A percentile compares a stretch with the other conserved stretches of the same genome.
phyloP scores from a whole-genome alignment of 2,797 vertebrate species.

The Spizella passerina region DNA sequence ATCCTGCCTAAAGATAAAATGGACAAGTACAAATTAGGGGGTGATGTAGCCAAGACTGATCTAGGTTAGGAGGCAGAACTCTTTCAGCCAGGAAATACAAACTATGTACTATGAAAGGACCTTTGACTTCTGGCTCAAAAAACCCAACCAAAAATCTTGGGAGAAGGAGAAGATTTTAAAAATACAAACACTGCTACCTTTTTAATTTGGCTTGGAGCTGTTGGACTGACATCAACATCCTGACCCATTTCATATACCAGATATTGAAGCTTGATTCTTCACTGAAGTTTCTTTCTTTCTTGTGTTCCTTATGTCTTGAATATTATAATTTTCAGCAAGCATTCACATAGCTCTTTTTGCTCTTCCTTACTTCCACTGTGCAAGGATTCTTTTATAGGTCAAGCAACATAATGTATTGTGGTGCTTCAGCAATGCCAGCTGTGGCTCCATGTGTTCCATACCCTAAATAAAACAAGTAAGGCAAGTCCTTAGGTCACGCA shows the following conservation, averaged over 20 bases:
- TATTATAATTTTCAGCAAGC: not conserved
- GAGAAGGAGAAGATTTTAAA: not conserved
- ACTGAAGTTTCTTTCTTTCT: not conserved
- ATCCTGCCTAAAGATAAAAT: not conserved
- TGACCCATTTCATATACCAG: not conserved
- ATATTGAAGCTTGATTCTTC: not conserved
- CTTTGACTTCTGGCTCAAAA: not conserved
- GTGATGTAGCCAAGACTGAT: not conserved
- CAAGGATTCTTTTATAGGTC: not conserved
- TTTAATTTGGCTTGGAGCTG: not conserved
- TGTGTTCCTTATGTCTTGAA: not conserved
- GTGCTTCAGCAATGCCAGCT: slow-evolving; percentile 28
- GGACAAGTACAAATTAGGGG: not conserved
- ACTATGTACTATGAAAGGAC: not conserved
- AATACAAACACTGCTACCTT: not conserved
- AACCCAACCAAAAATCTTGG: not conserved
- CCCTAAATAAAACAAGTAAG: slow-evolving; percentile 56
- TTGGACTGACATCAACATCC: not conserved
- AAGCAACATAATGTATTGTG: slow-evolving; percentile 8
- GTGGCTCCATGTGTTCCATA: slow-evolving; percentile 35
- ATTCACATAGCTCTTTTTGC: not conserved
- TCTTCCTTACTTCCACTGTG: not conserved
- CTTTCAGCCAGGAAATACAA: not conserved
- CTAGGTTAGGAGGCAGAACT: not conserved
- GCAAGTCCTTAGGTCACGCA: not conserved